Conservation (phyloP, 1,140 invertebrate genomes). For the Lanistes nyassanus region DNA sequence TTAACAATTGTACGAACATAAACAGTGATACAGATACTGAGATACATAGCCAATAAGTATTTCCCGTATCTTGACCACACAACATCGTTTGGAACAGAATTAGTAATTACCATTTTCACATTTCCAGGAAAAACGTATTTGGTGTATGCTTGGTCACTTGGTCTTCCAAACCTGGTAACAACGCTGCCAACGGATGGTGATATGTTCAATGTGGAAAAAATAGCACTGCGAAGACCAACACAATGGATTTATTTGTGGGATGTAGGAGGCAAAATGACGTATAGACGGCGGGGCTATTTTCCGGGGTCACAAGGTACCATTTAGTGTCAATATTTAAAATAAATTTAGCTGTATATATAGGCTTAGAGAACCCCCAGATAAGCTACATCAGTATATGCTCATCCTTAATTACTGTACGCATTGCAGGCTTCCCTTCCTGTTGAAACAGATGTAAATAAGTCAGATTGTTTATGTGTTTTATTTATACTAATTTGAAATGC, state of each 20-base stretch:
- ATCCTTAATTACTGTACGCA: too few species aligned
- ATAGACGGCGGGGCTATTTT: constrained; percentile 13
- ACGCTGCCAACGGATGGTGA: constrained; percentile 17
- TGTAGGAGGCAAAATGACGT: constrained; percentile 16
- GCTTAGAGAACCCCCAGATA: too few species aligned
- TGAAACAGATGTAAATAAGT: neutral
- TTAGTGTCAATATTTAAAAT: too few species aligned
- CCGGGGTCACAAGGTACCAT: constrained; percentile 10
- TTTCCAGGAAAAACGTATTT: constrained; percentile 16
- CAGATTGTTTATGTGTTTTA: neutral
- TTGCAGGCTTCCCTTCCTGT: neutral
- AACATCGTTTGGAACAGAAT: neutral
- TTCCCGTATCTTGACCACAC: neutral
- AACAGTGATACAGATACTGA: neutral
- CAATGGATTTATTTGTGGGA: constrained; percentile 18
- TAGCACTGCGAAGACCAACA: neutral
- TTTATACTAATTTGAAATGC: neutral
- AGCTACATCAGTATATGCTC: too few species aligned
- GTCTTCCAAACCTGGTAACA: constrained; percentile 13
- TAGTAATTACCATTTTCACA: neutral
- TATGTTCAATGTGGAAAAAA: constrained; percentile 24
- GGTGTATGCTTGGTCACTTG: constrained; percentile 16
- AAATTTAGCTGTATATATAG: too few species aligned
- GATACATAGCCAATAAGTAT: neutral
- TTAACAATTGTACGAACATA: neutral